Conservation (phyloP, 1,140 invertebrate genomes). For the Euwallacea similis region DNA sequence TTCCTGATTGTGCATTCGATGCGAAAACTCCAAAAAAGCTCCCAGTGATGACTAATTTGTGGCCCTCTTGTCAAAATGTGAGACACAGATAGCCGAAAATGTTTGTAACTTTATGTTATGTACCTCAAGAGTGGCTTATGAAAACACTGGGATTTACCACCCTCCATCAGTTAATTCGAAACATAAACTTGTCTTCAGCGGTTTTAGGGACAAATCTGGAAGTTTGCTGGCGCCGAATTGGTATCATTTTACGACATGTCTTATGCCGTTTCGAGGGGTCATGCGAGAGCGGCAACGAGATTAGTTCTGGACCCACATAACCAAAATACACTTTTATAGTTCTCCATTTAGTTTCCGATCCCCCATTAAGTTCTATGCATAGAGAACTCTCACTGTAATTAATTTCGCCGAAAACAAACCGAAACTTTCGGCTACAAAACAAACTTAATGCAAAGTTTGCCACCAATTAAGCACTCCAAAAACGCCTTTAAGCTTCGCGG, state of each 20-base stretch:
- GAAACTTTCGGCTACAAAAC: background rate
- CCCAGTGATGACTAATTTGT: slow-evolving; percentile 22
- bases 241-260: background rate
- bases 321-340: background rate
- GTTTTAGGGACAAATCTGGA: background rate
- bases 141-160: slow-evolving; percentile 29
- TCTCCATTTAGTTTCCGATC: background rate
- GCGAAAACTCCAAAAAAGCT: slow-evolving; percentile 14
- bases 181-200: slow-evolving; percentile 22
- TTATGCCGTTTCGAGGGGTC: background rate
- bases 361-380: too few relatives aligned
- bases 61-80: slow-evolving; percentile 13
- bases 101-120: slow-evolving; percentile 24
- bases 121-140: slow-evolving; percentile 16
- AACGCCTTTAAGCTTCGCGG: background rate
- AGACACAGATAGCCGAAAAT: slow-evolving; percentile 17
- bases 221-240: slow-evolving; percentile 3
- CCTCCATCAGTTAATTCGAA: slow-evolving; percentile 26
- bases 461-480: background rate
- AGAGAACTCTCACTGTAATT: too few relatives aligned
- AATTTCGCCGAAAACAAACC: background rate
- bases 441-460: background rate
- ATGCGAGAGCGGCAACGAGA: background rate
- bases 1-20: background rate
- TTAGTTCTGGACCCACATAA: background rate